Percentiles rank a stretch among this genome's conserved stretches.
Evolutionary conservation across 2,888 invertebrate genomes (phyloP).

Genomic region (Leptinotarsa rubiginosa): DNA sequence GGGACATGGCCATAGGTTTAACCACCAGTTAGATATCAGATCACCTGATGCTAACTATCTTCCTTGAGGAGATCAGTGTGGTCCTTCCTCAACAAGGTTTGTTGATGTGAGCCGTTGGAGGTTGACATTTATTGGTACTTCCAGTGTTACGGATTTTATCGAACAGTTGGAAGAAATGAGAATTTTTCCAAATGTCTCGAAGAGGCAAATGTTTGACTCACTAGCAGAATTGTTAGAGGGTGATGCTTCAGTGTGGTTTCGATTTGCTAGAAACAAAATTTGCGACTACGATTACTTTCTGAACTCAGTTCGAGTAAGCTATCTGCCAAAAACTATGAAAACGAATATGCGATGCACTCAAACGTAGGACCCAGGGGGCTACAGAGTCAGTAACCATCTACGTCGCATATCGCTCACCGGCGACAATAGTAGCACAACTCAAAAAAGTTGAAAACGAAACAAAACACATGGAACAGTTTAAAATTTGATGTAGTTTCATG

Average conservation of each 20-base stretch:
- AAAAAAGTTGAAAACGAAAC: no score
- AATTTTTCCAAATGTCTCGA: neutral
- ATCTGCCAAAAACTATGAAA: conserved; percentile 29
- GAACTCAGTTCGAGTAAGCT: neutral
- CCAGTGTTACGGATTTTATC: neutral
- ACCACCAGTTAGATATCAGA: neutral
- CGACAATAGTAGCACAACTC: no score
- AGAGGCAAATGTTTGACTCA: conserved; percentile 18
- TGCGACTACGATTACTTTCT: neutral
- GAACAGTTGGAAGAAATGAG: conserved; percentile 6
- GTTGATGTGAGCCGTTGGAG: conserved; percentile 12
- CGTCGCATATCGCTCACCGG: neutral
- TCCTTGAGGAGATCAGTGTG: neutral
- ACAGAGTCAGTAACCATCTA: conserved; percentile 18
- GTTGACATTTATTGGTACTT: neutral
- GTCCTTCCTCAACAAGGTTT: neutral
- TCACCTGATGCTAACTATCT: neutral
- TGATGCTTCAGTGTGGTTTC: conserved; percentile 10
- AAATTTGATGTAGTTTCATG: no score
- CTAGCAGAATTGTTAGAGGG: neutral
- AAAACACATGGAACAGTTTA: no score
- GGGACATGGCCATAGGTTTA: neutral
- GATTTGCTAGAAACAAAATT: neutral
- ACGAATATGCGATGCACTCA: conserved; percentile 23
- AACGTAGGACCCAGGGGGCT: conserved; percentile 28